Evolutionary conservation across 2,113 vertebrate genomes (phyloP).

Genomic region (Natator depressus): DNA sequence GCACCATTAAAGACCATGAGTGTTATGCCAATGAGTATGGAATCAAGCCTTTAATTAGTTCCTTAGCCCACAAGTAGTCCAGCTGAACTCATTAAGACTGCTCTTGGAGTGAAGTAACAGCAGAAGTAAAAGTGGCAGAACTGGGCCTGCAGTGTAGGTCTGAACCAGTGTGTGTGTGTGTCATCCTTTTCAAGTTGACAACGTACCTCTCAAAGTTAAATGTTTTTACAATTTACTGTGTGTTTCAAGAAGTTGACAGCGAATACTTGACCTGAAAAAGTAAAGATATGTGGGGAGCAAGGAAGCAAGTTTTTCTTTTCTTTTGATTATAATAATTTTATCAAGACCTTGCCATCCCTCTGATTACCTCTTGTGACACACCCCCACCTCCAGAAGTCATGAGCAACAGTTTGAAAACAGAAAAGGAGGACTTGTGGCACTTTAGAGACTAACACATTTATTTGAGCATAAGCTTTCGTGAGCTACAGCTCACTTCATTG

Average conservation of each 20-base stretch:
- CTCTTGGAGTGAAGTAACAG: neutral
- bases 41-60: neutral
- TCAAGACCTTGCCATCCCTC: neutral
- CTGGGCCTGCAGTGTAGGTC: neutral
- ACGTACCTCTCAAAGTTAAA: neutral
- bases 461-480: no score
- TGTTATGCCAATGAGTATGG: neutral
- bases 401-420: no score
- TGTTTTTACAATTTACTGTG: neutral
- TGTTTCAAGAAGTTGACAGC: neutral
- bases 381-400: no score
- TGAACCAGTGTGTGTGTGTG: neutral
- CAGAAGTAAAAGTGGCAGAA: neutral
- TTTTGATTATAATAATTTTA: slow-evolving; percentile 9
- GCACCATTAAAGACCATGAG: neutral
- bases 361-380: neutral
- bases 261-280: neutral
- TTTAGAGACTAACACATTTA: no score
- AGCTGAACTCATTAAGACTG: neutral
- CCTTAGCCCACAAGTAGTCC: neutral
- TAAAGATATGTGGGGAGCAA: slow-evolving; percentile 25
- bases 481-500: no score
- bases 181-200: neutral
- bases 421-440: no score
- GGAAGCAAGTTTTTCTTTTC: slow-evolving; percentile 14